Base-by-base conservation (phyloP, 2,797 vertebrate genomes). In the Lacerta agilis region DNA sequence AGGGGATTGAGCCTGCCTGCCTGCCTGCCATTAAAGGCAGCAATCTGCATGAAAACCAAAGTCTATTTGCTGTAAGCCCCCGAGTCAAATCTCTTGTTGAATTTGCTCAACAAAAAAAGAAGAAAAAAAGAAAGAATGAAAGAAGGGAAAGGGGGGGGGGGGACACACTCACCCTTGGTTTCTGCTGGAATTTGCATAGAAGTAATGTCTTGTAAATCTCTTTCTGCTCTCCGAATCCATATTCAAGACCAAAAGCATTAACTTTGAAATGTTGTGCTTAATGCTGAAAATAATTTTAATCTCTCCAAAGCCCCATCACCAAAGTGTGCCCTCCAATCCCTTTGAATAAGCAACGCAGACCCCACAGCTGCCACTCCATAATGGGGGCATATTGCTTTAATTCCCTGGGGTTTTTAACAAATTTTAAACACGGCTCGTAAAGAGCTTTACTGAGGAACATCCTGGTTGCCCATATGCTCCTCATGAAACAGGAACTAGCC, bases 111-210 rank as follows among this genome's bases (percentile, higher is more conserved):
- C 78, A 17, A 38, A 64, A 23, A 45, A 96, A 96, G 92, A 91
- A 95, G 67, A 13, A 73, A 72, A 72, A 72, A 78, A 43, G 49
- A 3, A 20, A 43, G 45, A 3, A 20, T n/a, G 27, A 64, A 13
- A 4, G 23, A n/a, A 95, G 96, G 17, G 27, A 33, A n/a, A 23
- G 96, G 95, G 94, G 92, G 90, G 95, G 23, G 7, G 33, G 1
- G 23, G 9, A 69, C n/a, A 9, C 3, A 43, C 18, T 8, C 4
- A 43, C 1, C 5, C 15, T 3, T 3, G 94, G 94, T 94, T 95
- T 94, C 95, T 94, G 94, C 94, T 92, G 94, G 93, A 95, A 96
- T 97, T 97, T 96, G 97, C 96, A 97, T 94, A 94, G 94, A 94
- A 95, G 96, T 96, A 96, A 95, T 95, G 92, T 96, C 96, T 96